phyloP scores from a whole-genome alignment of 1,140 invertebrate genomes.

The Hypsibius dujardini region DNA sequence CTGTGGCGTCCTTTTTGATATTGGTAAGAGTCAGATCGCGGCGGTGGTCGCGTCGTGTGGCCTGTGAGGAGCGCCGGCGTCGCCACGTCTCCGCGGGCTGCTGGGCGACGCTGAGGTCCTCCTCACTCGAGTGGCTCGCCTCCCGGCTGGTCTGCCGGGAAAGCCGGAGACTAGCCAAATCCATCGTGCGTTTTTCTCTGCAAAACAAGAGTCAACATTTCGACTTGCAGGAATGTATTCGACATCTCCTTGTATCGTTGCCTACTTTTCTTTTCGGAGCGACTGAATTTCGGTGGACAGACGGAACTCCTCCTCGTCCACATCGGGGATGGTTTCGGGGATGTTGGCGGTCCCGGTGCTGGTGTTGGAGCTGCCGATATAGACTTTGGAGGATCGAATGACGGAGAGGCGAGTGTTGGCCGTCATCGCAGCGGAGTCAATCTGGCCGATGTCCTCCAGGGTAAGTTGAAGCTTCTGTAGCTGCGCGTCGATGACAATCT shows the following conservation, averaged over 20 bases:
- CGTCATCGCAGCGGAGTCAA: slow-evolving; percentile 60
- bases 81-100: no score
- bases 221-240: not conserved
- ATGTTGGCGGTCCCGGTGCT: slow-evolving; percentile 16
- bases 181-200: not conserved
- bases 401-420: slow-evolving; percentile 52
- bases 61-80: not conserved
- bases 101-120: not conserved
- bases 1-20: not conserved
- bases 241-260: slow-evolving; percentile 19
- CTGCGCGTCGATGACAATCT: slow-evolving; percentile 65
- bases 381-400: slow-evolving; percentile 50
- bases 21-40: not conserved
- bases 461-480: slow-evolving; percentile 53
- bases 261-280: slow-evolving; percentile 34
- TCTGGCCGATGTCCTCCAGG: slow-evolving; percentile 64
- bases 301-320: slow-evolving; percentile 29
- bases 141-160: slow-evolving; percentile 3
- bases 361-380: slow-evolving; percentile 18
- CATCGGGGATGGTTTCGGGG: slow-evolving; percentile 19
- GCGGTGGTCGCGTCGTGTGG: not conserved
- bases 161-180: slow-evolving; percentile 12
- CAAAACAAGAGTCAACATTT: not conserved
- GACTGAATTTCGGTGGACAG: slow-evolving; percentile 31
- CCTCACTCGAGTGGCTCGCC: slow-evolving; percentile 5